These are phyloP conservation scores for Hirundichthys speculiger DNA, from an alignment of 2,113 vertebrate genomes.

Conservation along the genomic window DNA sequence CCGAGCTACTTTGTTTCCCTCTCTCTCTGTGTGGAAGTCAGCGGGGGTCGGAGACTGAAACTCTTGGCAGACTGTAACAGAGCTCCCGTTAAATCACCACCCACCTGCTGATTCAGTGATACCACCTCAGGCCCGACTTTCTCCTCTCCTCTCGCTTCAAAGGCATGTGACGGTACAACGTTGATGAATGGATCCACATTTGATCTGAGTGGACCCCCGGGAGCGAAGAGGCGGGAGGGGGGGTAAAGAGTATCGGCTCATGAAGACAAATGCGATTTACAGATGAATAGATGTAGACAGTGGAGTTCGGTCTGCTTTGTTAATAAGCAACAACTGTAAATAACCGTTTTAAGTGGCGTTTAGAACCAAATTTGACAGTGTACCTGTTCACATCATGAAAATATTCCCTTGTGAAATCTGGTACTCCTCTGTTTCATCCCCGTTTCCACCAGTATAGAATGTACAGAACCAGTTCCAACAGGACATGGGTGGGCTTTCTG, in stretches of 20 bases:
- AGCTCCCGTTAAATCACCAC: slow-evolving; percentile 36
- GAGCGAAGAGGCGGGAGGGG: slow-evolving; percentile 5
- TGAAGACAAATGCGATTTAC: neutral
- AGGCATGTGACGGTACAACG: slow-evolving; percentile 17
- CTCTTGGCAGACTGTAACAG: slow-evolving; percentile 11
- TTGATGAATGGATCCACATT: slow-evolving; percentile 32
- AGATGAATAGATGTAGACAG: neutral
- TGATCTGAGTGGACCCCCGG: slow-evolving; percentile 17
- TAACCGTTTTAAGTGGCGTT: neutral
- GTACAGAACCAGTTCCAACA: too few relatives aligned
- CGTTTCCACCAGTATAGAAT: too few relatives aligned
- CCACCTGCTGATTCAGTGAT: slow-evolving; percentile 59
- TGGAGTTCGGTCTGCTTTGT: neutral
- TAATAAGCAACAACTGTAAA: too few relatives aligned
- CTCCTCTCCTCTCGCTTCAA: slow-evolving; percentile 29
- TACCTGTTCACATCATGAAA: too few relatives aligned
- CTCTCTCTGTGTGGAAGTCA: slow-evolving; percentile 32
- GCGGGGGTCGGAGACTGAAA: slow-evolving; percentile 37
- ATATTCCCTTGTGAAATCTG: too few relatives aligned
- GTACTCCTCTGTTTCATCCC: too few relatives aligned
- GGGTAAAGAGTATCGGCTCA: neutral
- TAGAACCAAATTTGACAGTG: too few relatives aligned
- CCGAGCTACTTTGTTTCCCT: slow-evolving; percentile 62
- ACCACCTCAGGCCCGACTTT: slow-evolving; percentile 22
- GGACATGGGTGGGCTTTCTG: too few relatives aligned